Conservation (phyloP, 2,888 invertebrate genomes). For the Dynastes grantii region DNA sequence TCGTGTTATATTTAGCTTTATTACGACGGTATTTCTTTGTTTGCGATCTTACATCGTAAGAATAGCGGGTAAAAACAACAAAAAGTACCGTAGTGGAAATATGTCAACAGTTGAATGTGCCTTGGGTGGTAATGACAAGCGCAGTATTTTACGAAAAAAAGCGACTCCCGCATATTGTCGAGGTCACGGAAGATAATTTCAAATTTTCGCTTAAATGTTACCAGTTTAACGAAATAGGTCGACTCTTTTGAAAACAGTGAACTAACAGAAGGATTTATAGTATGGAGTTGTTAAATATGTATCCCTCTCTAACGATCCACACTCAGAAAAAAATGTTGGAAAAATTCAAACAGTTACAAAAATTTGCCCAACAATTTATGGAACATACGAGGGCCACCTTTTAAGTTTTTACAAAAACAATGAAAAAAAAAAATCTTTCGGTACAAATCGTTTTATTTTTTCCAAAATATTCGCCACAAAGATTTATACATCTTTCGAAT, state of each 20-base stretch:
- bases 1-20: conserved; percentile 24
- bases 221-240: conserved; percentile 9
- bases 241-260: not conserved
- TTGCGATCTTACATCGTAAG: not conserved
- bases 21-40: conserved; percentile 8
- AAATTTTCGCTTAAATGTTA: conserved; percentile 5
- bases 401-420: no score
- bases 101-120: conserved; percentile 2
- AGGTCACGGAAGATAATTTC: conserved; percentile 19
- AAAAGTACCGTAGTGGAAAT: not conserved
- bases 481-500: no score
- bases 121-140: not conserved
- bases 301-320: no score
- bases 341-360: no score
- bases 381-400: no score
- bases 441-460: no score
- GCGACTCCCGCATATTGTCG: not conserved
- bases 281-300: no score
- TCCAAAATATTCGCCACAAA: no score
- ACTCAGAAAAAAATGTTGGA: no score
- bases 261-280: no score
- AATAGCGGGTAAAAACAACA: not conserved
- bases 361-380: no score
- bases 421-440: no score
- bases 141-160: conserved; percentile 24